Base-by-base conservation (phyloP, 1,140 invertebrate genomes). In the Drosophila bocki region DNA sequence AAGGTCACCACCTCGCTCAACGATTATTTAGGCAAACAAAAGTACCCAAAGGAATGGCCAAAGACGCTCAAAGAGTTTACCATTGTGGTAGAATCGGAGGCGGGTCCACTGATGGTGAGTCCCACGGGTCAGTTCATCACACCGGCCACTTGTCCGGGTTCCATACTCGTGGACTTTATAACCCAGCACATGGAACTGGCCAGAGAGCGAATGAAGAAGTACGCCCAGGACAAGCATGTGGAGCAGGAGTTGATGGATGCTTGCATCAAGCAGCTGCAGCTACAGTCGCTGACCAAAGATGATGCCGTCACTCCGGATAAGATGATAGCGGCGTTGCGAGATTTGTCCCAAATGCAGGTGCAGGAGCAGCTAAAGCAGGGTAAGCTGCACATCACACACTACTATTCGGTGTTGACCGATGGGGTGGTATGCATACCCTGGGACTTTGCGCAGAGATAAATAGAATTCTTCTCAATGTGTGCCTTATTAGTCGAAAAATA, bases 51-150 rank as follows among this genome's bases (percentile, higher is more conserved):
- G 48, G 87, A 93, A 7, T 97, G 97, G 95, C 97, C 97, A 0
- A 92, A 94, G 41, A 94, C 94, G 57, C 93, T 98, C 2, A 93
- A 94, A 1, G 93, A 96, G 82, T 96, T 96, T 92, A 96, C 98
- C 93, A 95, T 98, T 48, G 97, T 98, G n/a, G 96, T 98, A 19
- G 97, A 98, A 94, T 96, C 96, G 96, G 97, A 98, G 93, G 96
- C 97, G 17, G 97, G 97, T 3, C 97, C 97, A 0, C 90, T 99
- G 44, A 98, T 98, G 97, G 94, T 98, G n/a, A 97, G 97, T 8
- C 97, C 97, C 1, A 98, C 97, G 41, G 98, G 98, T 22, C 97
- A 98, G 93, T 97, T 98, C 79, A 98, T 98, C 48, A 97, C 97
- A 0, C 98, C 98, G 29, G 96, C 97, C 17, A 97, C 97, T 0